A percentile compares a stretch with the other conserved stretches of the same genome.
Conservation (phyloP, 1,140 invertebrate species). For the Mercenaria mercenaria region DNA sequence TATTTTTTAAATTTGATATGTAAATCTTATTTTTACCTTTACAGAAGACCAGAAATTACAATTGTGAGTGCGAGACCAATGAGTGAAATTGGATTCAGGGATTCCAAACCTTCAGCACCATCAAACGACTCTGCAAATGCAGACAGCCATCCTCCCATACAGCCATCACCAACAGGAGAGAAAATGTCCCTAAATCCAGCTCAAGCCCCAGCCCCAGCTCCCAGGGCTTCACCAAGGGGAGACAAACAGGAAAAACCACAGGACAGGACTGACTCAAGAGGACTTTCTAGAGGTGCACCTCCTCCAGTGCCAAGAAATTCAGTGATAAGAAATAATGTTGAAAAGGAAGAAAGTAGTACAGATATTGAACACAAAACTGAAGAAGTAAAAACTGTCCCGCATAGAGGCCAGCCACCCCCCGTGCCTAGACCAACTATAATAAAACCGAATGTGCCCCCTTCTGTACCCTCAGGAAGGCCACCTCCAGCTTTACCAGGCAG, state of each 20-base stretch:
- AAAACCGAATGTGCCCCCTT: conserved; percentile 23
- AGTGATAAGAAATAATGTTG: neutral
- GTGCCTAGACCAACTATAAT: conserved; percentile 54
- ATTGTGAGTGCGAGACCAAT: conserved; percentile 83
- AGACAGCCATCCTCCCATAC: neutral
- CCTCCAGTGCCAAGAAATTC: conserved; percentile 22
- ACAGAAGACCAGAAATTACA: conserved; percentile 82
- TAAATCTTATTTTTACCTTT: too few relatives aligned
- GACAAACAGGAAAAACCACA: neutral
- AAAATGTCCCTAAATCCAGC: neutral
- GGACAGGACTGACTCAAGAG: neutral
- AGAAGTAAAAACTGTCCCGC: neutral
- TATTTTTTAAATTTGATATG: too few relatives aligned
- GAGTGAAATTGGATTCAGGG: conserved; percentile 83
- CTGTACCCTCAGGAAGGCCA: neutral
- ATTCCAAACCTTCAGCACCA: conserved; percentile 22
- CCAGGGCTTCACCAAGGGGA: neutral
- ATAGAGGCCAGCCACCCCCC: conserved; percentile 26
- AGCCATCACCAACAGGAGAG: neutral
- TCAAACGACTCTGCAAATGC: neutral
- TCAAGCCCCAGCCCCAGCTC: neutral
- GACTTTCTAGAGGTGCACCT: neutral
- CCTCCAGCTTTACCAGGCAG: conserved; percentile 28
- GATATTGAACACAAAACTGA: neutral
- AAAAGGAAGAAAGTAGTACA: neutral